Conservation (phyloP, 2,797 vertebrate genomes). For the Intellagama lesueurii region DNA sequence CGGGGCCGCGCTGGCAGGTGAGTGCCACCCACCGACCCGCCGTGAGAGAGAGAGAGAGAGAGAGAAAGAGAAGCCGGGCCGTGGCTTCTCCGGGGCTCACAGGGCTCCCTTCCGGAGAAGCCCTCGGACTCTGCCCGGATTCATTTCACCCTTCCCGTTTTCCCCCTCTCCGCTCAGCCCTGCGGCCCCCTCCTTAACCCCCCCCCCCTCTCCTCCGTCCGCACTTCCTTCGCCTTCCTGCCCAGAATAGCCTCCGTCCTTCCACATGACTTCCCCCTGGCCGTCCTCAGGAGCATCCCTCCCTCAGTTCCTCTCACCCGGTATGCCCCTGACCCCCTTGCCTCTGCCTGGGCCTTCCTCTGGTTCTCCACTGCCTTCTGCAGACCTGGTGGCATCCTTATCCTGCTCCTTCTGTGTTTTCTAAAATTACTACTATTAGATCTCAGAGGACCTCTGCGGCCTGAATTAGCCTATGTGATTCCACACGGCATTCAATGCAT, state of each 20-base stretch:
- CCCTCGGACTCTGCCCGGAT: not conserved
- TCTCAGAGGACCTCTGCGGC: not conserved
- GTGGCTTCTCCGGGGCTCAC: not conserved
- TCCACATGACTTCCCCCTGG: not conserved
- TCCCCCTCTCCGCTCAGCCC: not conserved
- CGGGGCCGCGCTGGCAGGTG: slow-evolving; percentile 93
- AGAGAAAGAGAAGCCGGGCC: not conserved
- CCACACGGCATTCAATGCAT: not conserved
- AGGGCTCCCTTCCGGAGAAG: not conserved
- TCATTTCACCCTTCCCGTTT: not conserved
- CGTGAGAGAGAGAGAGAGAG: not conserved
- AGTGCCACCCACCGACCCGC: slow-evolving; percentile 42
- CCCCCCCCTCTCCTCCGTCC: not conserved
- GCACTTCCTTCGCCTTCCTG: not conserved
- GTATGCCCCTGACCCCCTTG: not conserved
- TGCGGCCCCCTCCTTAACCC: not conserved
- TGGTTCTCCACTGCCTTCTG: not conserved
- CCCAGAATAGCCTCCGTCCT: not conserved
- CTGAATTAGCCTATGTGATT: not conserved
- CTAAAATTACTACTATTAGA: not conserved
- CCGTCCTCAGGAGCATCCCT: not conserved
- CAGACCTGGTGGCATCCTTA: too few species aligned
- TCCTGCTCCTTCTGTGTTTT: not conserved
- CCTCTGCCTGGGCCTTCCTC: not conserved
- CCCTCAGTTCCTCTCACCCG: not conserved